Conservation (phyloP, 2,113 vertebrate genomes). For the Tricholaema leucomelas region DNA sequence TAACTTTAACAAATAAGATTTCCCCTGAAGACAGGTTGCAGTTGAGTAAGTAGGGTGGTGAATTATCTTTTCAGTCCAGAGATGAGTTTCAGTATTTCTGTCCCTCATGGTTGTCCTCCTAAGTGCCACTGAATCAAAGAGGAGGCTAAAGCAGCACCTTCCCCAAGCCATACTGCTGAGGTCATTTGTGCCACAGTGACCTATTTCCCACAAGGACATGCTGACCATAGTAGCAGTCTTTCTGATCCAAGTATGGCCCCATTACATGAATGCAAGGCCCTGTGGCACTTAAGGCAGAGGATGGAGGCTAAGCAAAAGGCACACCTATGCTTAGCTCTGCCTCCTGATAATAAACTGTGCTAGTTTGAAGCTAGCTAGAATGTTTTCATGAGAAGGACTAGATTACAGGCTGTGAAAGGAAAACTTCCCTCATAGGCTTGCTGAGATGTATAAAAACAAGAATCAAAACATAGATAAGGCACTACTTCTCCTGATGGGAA, state of each 20-base stretch:
- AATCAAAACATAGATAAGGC: too few species aligned
- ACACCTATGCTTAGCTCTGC: not conserved
- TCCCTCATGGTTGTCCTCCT: too few species aligned
- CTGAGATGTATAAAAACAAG: too few species aligned
- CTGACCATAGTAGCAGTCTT: not conserved
- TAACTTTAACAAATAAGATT: not conserved
- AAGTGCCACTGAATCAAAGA: not conserved
- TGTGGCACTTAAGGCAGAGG: not conserved
- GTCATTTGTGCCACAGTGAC: not conserved
- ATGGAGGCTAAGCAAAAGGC: not conserved
- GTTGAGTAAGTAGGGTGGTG: not conserved
- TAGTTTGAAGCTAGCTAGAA: too few species aligned
- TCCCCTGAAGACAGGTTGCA: not conserved
- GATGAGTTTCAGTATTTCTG: not conserved
- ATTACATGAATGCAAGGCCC: not conserved
- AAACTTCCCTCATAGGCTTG: too few species aligned
- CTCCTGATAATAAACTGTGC: too few species aligned
- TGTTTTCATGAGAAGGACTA: too few species aligned
- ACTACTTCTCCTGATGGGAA: too few species aligned
- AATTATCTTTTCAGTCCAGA: not conserved
- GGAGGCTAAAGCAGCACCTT: accelerated
- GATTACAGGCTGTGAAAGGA: too few species aligned
- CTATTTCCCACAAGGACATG: not conserved
- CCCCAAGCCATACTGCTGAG: not conserved
- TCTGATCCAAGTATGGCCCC: not conserved